A percentile compares a stretch with the other conserved stretches of the same genome.
phyloP scores from a whole-genome alignment of 92 coral and sea anemone species.

The Nematostella vectensis region DNA sequence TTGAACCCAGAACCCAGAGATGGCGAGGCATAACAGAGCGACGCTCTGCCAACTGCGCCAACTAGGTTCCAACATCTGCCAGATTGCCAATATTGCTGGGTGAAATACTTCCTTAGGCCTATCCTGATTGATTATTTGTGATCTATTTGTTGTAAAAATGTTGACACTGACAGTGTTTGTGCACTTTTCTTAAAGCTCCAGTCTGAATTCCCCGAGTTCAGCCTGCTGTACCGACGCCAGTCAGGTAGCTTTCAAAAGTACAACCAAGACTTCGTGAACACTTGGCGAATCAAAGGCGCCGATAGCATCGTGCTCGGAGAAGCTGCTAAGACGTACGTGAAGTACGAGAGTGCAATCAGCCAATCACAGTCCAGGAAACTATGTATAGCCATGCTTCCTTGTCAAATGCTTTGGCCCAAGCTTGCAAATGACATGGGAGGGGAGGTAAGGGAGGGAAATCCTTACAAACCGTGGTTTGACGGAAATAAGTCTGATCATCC shows the following conservation, averaged over 20 bases:
- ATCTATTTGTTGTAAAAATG: no score
- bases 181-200: not conserved
- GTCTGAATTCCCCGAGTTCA: conserved; percentile 7
- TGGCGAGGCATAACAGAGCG: no score
- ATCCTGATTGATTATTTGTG: no score
- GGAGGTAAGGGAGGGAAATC: conserved; percentile 18
- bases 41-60: no score
- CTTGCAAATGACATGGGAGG: conserved; percentile 23
- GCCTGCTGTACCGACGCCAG: conserved; percentile 17
- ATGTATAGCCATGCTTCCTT: conserved; percentile 37
- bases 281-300: conserved; percentile 32
- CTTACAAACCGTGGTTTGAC: conserved; percentile 39
- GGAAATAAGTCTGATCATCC: conserved; percentile 22
- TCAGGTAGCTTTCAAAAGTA: conserved; percentile 14
- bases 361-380: conserved; percentile 22
- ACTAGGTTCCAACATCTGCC: no score
- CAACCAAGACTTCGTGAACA: conserved; percentile 31
- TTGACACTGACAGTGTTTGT: no score
- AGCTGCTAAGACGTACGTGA: conserved; percentile 45
- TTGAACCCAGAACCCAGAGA: no score
- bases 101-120: no score
- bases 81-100: no score
- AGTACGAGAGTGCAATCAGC: conserved; percentile 23
- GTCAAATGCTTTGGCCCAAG: conserved; percentile 46
- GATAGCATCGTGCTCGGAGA: conserved; percentile 46